Conservation (phyloP, 1,140 invertebrate species). For the Lepidostoma basale region DNA sequence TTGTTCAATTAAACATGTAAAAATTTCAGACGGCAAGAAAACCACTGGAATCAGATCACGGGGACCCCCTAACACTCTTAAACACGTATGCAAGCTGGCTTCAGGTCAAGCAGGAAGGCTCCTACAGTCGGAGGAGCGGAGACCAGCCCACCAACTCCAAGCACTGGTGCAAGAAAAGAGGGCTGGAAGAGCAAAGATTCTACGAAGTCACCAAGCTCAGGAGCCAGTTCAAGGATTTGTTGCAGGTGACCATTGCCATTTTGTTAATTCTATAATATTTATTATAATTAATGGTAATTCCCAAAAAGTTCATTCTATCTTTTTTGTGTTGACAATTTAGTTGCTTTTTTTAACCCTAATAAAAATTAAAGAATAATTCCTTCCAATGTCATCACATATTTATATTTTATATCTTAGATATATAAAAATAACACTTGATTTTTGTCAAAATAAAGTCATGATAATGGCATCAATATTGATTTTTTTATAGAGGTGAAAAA, state of each 20-base stretch:
- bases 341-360: too few species aligned
- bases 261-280: neutral
- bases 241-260: slow-evolving; percentile 64
- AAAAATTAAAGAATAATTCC: too few species aligned
- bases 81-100: slow-evolving; percentile 92
- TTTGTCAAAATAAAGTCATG: too few species aligned
- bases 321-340: neutral
- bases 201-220: slow-evolving; percentile 95
- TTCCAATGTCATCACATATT: too few species aligned
- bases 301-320: neutral
- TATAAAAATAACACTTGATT: too few species aligned
- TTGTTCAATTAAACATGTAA: neutral
- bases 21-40: slow-evolving; percentile 71
- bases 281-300: neutral
- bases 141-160: slow-evolving; percentile 59
- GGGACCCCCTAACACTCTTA: slow-evolving; percentile 92
- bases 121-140: slow-evolving; percentile 27
- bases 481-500: too few species aligned
- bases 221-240: slow-evolving; percentile 84
- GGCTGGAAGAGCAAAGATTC: slow-evolving; percentile 94
- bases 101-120: slow-evolving; percentile 69
- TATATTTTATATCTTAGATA: too few species aligned
- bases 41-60: slow-evolving; percentile 88
- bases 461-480: too few species aligned
- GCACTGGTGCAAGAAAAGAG: slow-evolving; percentile 86